Conservation (phyloP, 2,113 vertebrate genomes). For the Tautogolabrus adspersus region DNA sequence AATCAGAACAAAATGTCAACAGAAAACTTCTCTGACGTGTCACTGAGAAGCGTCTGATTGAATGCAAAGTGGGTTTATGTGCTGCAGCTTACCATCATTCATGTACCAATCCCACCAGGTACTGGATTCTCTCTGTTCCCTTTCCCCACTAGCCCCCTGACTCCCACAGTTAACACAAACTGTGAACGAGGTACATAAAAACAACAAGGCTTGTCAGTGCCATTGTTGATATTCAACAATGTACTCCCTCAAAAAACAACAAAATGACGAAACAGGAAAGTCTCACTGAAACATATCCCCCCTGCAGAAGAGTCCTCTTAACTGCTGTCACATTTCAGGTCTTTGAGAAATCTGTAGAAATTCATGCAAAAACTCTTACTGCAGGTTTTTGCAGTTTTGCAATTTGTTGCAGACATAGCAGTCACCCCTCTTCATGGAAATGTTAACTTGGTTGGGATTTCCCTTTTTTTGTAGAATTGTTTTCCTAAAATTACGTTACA, state of each 20-base stretch:
- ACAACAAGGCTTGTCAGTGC: slow-evolving; percentile 83
- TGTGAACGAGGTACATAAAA: slow-evolving; percentile 91
- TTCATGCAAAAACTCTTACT: too few species aligned
- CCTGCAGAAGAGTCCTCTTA: slow-evolving; percentile 60
- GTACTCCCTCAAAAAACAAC: slow-evolving; percentile 81
- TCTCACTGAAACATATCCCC: slow-evolving; percentile 18
- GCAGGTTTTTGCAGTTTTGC: too few species aligned
- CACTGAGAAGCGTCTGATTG: slow-evolving; percentile 72
- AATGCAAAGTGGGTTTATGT: slow-evolving; percentile 69
- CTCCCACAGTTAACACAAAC: slow-evolving; percentile 91
- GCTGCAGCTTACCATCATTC: slow-evolving; percentile 80
- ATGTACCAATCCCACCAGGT: slow-evolving; percentile 91
- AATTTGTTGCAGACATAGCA: too few species aligned
- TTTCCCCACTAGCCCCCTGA: slow-evolving; percentile 90
- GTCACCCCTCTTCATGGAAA: too few species aligned
- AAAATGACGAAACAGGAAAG: slow-evolving; percentile 5
- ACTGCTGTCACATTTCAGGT: slow-evolving; percentile 43
- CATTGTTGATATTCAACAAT: slow-evolving; percentile 92
- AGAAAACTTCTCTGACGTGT: not conserved
- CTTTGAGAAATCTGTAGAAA: not conserved
- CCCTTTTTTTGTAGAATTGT: too few species aligned
- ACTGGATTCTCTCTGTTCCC: slow-evolving; percentile 88
- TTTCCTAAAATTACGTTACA: too few species aligned
- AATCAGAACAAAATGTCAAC: not conserved
- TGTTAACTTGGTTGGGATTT: too few species aligned